Conservation (phyloP, 2,113 vertebrate species). For the Phycodurus eques region DNA sequence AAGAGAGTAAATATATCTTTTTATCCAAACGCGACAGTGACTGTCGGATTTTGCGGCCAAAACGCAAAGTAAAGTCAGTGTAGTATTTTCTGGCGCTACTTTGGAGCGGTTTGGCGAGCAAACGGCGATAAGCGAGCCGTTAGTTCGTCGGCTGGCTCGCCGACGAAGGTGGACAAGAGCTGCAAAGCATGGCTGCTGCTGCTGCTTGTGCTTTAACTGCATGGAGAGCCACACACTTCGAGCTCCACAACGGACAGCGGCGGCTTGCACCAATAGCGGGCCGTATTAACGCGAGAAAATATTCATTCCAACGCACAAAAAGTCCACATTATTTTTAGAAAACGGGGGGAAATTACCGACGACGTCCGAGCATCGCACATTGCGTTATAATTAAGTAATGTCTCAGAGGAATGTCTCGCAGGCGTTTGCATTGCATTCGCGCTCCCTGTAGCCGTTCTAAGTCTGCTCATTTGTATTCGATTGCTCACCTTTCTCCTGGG, state of each 20-base stretch:
- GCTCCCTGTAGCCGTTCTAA: slow-evolving; percentile 44
- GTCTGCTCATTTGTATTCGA: slow-evolving; percentile 35
- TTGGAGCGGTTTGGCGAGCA: slow-evolving; percentile 40
- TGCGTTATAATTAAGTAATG: slow-evolving; percentile 73
- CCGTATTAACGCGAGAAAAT: slow-evolving; percentile 47
- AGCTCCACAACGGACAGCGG: slow-evolving; percentile 72
- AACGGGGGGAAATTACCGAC: slow-evolving; percentile 38
- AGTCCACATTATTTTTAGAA: slow-evolving; percentile 58
- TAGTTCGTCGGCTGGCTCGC: slow-evolving; percentile 70
- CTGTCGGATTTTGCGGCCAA: slow-evolving; percentile 51
- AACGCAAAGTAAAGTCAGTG: slow-evolving; percentile 53
- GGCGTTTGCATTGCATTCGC: slow-evolving; percentile 62
- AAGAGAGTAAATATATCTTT: slow-evolving; percentile 77
- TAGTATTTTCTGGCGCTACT: slow-evolving; percentile 57
- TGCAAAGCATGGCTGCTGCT: slow-evolving; percentile 80
- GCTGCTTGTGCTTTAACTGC: slow-evolving; percentile 76
- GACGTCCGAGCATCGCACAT: slow-evolving; percentile 11
- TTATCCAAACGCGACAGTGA: slow-evolving; percentile 57
- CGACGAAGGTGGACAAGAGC: slow-evolving; percentile 74
- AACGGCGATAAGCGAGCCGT: slow-evolving; percentile 57
- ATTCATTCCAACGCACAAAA: slow-evolving; percentile 56
- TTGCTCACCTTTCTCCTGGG: slow-evolving; percentile 83
- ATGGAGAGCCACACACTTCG: slow-evolving; percentile 77
- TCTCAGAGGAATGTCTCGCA: slow-evolving; percentile 69
- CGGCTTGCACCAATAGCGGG: slow-evolving; percentile 30